phyloP scores from a whole-genome alignment of 2,113 vertebrate genomes.

The Tetraodon nigroviridis region DNA sequence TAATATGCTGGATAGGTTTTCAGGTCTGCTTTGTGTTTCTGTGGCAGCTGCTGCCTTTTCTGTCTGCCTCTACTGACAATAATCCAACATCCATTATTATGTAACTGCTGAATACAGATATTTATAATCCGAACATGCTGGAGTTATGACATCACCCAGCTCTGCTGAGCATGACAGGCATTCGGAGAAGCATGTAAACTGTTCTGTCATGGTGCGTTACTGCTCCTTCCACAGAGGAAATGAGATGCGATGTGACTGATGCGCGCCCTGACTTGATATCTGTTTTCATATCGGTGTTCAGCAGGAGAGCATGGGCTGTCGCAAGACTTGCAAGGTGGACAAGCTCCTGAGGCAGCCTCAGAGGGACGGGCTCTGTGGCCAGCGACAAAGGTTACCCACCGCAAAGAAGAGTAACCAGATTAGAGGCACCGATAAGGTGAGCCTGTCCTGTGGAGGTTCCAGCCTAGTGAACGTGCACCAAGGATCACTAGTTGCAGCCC shows the following conservation, averaged over 20 bases:
- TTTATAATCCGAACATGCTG: slow-evolving; percentile 71
- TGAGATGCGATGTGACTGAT: slow-evolving; percentile 24
- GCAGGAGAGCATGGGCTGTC: slow-evolving; percentile 70
- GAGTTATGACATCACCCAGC: slow-evolving; percentile 65
- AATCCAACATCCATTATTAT: slow-evolving; percentile 71
- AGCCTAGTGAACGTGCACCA: slow-evolving; percentile 33
- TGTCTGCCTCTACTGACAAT: slow-evolving; percentile 55
- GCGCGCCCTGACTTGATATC: slow-evolving; percentile 20
- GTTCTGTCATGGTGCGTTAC: slow-evolving; percentile 60
- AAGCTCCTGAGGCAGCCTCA: slow-evolving; percentile 69
- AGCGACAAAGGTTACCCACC: slow-evolving; percentile 66
- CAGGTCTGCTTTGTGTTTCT: slow-evolving; percentile 30
- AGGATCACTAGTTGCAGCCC: slow-evolving; percentile 27
- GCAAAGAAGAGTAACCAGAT: slow-evolving; percentile 51
- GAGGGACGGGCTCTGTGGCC: slow-evolving; percentile 68
- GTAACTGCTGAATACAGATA: slow-evolving; percentile 71
- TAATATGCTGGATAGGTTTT: slow-evolving; percentile 1
- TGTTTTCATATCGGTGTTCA: slow-evolving; percentile 12
- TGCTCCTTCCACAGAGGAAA: slow-evolving; percentile 29
- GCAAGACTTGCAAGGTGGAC: slow-evolving; percentile 63
- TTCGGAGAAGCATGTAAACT: slow-evolving; percentile 62
- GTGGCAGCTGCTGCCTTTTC: slow-evolving; percentile 47
- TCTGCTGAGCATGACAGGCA: slow-evolving; percentile 55
- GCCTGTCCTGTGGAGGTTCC: slow-evolving; percentile 25
- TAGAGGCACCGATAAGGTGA: slow-evolving; percentile 69